A percentile compares a stretch with the other conserved stretches of the same genome.
Conservation (phyloP, 2,888 invertebrate species). For the Physocephala rufipes region DNA sequence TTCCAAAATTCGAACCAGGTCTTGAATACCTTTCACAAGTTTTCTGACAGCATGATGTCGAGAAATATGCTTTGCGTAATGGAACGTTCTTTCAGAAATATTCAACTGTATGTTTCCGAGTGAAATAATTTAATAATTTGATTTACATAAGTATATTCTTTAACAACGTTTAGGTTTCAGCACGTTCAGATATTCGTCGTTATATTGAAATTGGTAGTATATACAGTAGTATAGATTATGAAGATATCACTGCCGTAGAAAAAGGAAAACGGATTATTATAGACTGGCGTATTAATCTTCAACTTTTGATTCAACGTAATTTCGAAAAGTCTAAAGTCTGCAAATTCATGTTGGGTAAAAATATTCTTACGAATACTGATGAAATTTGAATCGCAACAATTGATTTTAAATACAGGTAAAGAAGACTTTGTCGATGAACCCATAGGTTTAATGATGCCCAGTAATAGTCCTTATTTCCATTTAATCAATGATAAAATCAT, state of each 20-base stretch:
- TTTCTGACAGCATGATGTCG: slow-evolving; percentile 67
- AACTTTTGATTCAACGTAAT: slow-evolving; percentile 76
- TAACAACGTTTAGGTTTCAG: slow-evolving; percentile 49
- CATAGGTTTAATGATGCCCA: slow-evolving; percentile 79
- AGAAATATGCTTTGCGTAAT: slow-evolving; percentile 80
- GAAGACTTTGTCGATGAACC: slow-evolving; percentile 84
- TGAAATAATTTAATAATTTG: not conserved
- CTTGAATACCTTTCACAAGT: slow-evolving; percentile 59
- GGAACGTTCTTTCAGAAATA: slow-evolving; percentile 80
- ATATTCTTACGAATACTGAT: slow-evolving; percentile 29
- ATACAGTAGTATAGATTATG: slow-evolving; percentile 66
- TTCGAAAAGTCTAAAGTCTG: slow-evolving; percentile 75
- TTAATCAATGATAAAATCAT: slow-evolving; percentile 82
- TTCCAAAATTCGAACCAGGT: slow-evolving; percentile 73
- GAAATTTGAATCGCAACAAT: slow-evolving; percentile 58
- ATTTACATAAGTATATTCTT: not conserved
- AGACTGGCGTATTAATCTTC: slow-evolving; percentile 83
- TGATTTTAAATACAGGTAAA: slow-evolving; percentile 56
- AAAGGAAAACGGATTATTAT: slow-evolving; percentile 77
- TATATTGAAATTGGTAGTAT: slow-evolving; percentile 70
- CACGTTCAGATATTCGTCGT: slow-evolving; percentile 57
- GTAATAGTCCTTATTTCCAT: slow-evolving; percentile 79
- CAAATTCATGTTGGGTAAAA: slow-evolving; percentile 77
- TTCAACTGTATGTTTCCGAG: slow-evolving; percentile 66
- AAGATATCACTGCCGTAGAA: slow-evolving; percentile 71